Percentiles rank a stretch among this genome's conserved stretches.
phyloP scores from a whole-genome alignment of 2,888 invertebrate species.

The Athrips mouffetella region DNA sequence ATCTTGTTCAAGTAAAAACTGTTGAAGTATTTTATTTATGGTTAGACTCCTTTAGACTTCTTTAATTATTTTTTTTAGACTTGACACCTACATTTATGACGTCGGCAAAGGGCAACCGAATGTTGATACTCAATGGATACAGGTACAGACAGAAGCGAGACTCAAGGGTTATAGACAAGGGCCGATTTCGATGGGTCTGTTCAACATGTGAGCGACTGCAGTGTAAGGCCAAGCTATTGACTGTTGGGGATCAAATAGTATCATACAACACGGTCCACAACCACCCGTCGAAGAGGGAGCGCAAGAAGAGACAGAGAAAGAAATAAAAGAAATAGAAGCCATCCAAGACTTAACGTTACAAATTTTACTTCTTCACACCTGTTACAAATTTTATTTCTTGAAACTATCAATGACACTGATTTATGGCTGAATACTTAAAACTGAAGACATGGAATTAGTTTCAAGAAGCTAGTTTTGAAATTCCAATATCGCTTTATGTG shows the following conservation, averaged over 20 bases:
- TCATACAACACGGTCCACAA: not conserved
- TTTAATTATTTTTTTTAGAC: not conserved
- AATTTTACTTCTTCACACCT: too few relatives aligned
- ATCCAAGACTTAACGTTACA: too few relatives aligned
- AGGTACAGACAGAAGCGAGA: constrained; percentile 31
- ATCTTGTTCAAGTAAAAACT: too few relatives aligned
- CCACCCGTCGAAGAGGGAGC: not conserved
- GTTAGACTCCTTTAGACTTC: too few relatives aligned
- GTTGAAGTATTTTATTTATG: too few relatives aligned
- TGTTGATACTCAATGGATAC: constrained; percentile 34
- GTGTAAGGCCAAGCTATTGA: constrained; percentile 3
- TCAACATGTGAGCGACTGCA: constrained; percentile 15
- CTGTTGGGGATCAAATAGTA: not conserved
- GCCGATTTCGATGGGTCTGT: constrained; percentile 33
- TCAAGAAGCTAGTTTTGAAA: too few relatives aligned
- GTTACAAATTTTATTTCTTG: too few relatives aligned
- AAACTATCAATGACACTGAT: too few relatives aligned
- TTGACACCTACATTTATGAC: not conserved
- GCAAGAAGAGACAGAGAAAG: not conserved
- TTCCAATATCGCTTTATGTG: too few relatives aligned
- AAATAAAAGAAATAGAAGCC: not conserved
- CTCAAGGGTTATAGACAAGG: constrained; percentile 22
- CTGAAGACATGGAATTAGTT: too few relatives aligned
- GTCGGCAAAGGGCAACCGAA: constrained; percentile 28
- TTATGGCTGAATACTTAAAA: too few relatives aligned